These are phyloP conservation scores for Elephas maximus DNA, from an alignment of 2,113 vertebrate species.

Conservation along the genomic window DNA sequence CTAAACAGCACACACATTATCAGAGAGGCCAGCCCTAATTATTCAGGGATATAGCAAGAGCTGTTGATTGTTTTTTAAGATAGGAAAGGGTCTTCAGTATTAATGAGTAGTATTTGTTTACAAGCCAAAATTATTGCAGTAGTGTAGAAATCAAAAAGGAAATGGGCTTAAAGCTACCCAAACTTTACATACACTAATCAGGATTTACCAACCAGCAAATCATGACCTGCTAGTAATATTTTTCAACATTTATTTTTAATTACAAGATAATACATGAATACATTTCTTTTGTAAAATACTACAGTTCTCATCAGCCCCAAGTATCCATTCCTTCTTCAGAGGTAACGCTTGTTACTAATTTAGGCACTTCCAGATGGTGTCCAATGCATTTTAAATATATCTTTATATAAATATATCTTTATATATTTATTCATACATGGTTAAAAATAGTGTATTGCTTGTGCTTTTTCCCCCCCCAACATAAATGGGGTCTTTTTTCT, in stretches of 20 bases:
- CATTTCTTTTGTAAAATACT: conserved; percentile 24
- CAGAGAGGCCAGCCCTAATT: conserved; percentile 69
- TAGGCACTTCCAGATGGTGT: neutral
- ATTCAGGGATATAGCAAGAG: conserved; percentile 72
- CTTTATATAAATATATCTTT: neutral
- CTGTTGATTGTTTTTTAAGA: conserved; percentile 74
- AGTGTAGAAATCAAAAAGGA: conserved; percentile 49
- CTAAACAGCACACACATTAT: conserved; percentile 68
- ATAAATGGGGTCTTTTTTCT: neutral
- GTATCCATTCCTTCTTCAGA: neutral
- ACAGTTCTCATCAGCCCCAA: neutral
- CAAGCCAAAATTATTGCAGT: conserved; percentile 36
- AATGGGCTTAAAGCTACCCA: conserved; percentile 35
- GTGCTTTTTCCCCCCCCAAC: neutral
- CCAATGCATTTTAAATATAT: neutral
- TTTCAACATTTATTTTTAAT: conserved; percentile 55
- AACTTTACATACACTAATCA: neutral
- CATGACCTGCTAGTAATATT: neutral
- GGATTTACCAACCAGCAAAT: neutral
- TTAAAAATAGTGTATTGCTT: neutral
- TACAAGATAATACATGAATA: neutral
- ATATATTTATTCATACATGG: neutral
- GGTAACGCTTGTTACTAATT: neutral
- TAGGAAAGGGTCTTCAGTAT: conserved; percentile 63
- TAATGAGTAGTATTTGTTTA: conserved; percentile 64